Percentiles rank a stretch among this genome's conserved stretches.
Conservation (phyloP, 2,888 invertebrate genomes). For the Chalcosyrphus nemorum region DNA sequence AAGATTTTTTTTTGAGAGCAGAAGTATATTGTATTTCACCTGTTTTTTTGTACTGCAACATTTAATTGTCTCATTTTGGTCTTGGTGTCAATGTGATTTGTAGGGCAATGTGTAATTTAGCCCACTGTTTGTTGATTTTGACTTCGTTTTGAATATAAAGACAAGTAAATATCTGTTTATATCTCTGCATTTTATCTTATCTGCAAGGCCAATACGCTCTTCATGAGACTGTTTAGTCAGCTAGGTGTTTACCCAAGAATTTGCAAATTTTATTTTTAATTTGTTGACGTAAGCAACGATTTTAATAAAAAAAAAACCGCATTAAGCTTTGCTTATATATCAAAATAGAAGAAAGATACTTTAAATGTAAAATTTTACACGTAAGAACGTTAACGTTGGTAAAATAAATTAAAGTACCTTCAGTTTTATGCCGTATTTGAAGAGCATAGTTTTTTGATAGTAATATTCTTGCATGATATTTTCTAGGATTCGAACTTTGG, state of each 20-base stretch:
- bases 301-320: too few relatives aligned
- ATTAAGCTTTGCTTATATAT: too few relatives aligned
- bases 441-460: too few relatives aligned
- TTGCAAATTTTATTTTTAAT: not conserved
- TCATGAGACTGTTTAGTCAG: not conserved
- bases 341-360: too few relatives aligned
- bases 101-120: not conserved
- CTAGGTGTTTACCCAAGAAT: not conserved
- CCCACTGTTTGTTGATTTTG: not conserved
- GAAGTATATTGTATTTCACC: too few relatives aligned
- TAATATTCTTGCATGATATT: too few relatives aligned
- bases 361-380: too few relatives aligned
- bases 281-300: not conserved
- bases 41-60: not conserved
- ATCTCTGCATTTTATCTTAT: not conserved
- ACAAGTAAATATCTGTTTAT: not conserved
- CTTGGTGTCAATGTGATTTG: not conserved
- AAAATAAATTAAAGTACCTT: too few relatives aligned
- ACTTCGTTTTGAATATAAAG: not conserved
- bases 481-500: too few relatives aligned
- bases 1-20: not conserved
- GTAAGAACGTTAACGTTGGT: too few relatives aligned
- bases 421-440: too few relatives aligned
- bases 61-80: not conserved
- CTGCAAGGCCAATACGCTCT: not conserved